Base-by-base conservation (phyloP, 1,140 invertebrate genomes). In the Cydia splendana region DNA sequence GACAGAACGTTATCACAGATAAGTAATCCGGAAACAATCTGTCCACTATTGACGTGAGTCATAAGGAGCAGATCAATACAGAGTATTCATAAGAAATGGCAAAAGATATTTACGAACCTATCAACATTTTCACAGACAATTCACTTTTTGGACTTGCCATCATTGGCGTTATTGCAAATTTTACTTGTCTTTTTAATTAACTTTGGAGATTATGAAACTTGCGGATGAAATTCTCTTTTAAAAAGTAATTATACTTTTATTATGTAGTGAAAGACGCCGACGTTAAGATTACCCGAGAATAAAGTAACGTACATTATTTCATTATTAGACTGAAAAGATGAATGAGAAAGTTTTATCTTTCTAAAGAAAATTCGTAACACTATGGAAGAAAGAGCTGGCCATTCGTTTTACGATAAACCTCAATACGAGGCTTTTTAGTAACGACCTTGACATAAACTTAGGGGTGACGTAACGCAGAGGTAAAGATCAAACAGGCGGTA, bases 291-390 rank as follows among this genome's bases (percentile, higher is more conserved):
- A 48, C 12, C 45, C 45, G 13, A 48, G 45, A 48, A 48, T 48
- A 48, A 48, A 48, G 65, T 4, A 34, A 38, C 28, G 30, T 38
- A 20, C 67, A 71, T 71, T 13, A 42, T 71, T 71, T 7, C 4
- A 42, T 42, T 38, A 71, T 71, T 42, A 7, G 5, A n/a, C n/a
- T 67, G 34, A 71, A 42, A 71, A 71, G 67, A 38, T 71, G 42
- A 71, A 71, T 71, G 34, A 71, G n/a, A 18, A 13, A 67, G 24
- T 15, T 69, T 71, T 18, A 38, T 71, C 67, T 42, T 71, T n/a
- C 30, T 71, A 2, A 45, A 9, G 18, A 67, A 45, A 42, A 2
- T 38, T 20, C 67, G 18, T 38, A 18, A 38, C 67, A 71, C 2
- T 5, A 5, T 45, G 1, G 24, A 5, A 38, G 67, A 20, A 38